Evolutionary conservation across 2,113 vertebrate species (phyloP), one percentile per base, ranked within the genome.

Genomic region (Heterotilapia buettikoferi): DNA sequence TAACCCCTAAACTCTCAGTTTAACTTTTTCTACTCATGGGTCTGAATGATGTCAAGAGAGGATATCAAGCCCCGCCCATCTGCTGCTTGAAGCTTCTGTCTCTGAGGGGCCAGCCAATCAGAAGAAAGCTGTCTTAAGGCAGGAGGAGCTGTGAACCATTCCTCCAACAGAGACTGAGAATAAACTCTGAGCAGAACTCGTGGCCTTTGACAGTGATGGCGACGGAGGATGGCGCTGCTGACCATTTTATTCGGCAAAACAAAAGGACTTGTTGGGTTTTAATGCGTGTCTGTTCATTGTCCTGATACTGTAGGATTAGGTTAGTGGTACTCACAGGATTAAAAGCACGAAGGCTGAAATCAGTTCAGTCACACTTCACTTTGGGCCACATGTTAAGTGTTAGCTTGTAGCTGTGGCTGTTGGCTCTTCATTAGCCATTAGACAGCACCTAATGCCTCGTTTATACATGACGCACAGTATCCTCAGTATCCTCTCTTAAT

Each of bases 161-260:
- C 38, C 12, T 68, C 19, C 33, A 4, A 38, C 36, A 68, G n/a
- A 68, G 19, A 0, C 63, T 40, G 38, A 43, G 38, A 71, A 71
- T 43, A 71, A 43, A 71, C 31, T 19, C 26, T 33, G 57, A 59
- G 57, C 26, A 59, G 57, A 59, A 59, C 26, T 9, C 12, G 12
- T 57, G 24, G 12, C 56, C 57, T 31, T 31, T 9, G 16, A 31
- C 63, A 43, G 3, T 3, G 59, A 63, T 63, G 59, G 59, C 4
- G 1, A 3, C 18, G 1, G 31, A 63, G 31, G 31, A 66, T n/a
- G 61, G 31, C 0, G 6, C 6, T n/a, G 61, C 18, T 63, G 59
- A 63, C 1, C 59, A 36, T 19, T 63, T 33, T 61, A 19, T 61
- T 19, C 0, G 0, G 31, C 4, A 63, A 63, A 0, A 40, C 63